Conservation (phyloP, 2,113 vertebrate species). For the Perca flavescens region DNA sequence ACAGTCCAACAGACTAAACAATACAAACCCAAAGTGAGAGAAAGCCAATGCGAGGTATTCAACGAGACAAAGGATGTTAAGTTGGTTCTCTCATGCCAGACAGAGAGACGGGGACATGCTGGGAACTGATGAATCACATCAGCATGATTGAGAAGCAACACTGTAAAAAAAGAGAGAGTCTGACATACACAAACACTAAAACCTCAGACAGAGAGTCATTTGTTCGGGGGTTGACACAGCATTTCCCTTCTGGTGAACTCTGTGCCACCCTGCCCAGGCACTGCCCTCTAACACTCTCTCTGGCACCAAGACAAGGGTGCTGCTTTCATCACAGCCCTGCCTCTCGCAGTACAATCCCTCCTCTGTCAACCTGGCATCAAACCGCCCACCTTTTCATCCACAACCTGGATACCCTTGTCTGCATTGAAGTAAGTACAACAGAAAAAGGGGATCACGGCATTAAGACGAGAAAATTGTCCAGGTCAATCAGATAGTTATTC, state of each 20-base stretch:
- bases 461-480: background rate
- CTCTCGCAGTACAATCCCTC: background rate
- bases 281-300: slow-evolving; percentile 50
- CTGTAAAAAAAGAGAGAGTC: slow-evolving; percentile 37
- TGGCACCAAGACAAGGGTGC: slow-evolving; percentile 49
- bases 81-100: slow-evolving; percentile 13
- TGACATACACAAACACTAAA: slow-evolving; percentile 36
- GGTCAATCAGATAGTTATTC: background rate
- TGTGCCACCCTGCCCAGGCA: slow-evolving; percentile 62
- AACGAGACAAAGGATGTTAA: slow-evolving; percentile 11
- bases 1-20: background rate
- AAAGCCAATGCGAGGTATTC: background rate
- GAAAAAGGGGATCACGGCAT: background rate
- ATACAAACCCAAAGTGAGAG: background rate
- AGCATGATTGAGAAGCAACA: slow-evolving; percentile 41
- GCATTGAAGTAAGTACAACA: background rate
- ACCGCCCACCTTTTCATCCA: slow-evolving; percentile 19
- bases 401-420: background rate
- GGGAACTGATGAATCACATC: slow-evolving; percentile 70
- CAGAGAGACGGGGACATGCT: slow-evolving; percentile 3
- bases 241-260: slow-evolving; percentile 65
- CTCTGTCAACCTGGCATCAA: background rate
- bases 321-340: slow-evolving; percentile 25
- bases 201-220: slow-evolving; percentile 62
- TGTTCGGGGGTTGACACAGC: slow-evolving; percentile 60